Percentiles rank a stretch among this genome's conserved stretches.
Conservation (phyloP, 2,888 invertebrate genomes). For the Tyria jacobaeae region DNA sequence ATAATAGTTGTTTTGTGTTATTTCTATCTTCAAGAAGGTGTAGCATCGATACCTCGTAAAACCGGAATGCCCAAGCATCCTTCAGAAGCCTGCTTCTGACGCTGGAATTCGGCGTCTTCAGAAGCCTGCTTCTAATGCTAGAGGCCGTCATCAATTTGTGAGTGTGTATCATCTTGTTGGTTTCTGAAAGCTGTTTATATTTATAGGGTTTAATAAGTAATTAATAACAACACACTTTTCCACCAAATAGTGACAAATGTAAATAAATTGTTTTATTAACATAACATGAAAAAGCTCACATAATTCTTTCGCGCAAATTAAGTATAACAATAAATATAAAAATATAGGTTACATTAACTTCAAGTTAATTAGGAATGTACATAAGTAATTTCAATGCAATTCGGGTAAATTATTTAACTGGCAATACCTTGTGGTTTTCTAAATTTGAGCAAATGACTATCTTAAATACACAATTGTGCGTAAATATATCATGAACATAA, state of each 20-base stretch:
- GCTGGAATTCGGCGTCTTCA: too few species aligned
- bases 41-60: neutral
- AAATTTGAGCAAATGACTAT: slow-evolving; percentile 12
- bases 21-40: slow-evolving; percentile 24
- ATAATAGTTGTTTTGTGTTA: slow-evolving; percentile 54
- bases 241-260: slow-evolving; percentile 1
- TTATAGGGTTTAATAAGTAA: neutral
- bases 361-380: slow-evolving; percentile 22
- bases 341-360: slow-evolving; percentile 16
- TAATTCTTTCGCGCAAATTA: slow-evolving; percentile 31
- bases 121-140: too few species aligned
- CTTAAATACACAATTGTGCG: slow-evolving; percentile 22
- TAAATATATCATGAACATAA: slow-evolving; percentile 18
- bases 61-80: too few species aligned
- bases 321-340: slow-evolving; percentile 24
- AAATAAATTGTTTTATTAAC: slow-evolving; percentile 52
- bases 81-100: too few species aligned
- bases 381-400: neutral
- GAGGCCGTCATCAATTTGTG: neutral
- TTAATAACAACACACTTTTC: neutral
- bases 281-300: slow-evolving; percentile 40
- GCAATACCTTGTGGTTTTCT: slow-evolving; percentile 1
- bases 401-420: neutral
- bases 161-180: neutral
- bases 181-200: neutral